These are phyloP conservation scores for Camponotus floridanus DNA, from an alignment of 1,140 invertebrate species.

Conservation along the genomic window DNA sequence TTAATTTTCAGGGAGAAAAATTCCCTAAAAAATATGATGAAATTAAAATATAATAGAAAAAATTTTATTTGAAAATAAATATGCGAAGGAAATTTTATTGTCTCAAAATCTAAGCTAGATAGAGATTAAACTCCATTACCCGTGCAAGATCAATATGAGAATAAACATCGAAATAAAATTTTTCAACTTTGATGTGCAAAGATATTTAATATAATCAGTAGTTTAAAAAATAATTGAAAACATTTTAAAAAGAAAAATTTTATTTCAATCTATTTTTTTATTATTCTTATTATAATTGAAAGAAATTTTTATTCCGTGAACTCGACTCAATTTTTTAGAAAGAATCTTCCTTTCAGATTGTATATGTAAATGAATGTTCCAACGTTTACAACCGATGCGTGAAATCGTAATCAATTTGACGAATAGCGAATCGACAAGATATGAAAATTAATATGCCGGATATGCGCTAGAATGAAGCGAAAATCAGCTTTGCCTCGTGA, in stretches of 20 bases:
- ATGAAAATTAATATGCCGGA: conserved; percentile 43
- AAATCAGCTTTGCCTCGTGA: conserved; percentile 50
- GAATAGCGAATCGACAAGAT: conserved; percentile 40
- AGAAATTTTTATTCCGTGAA: conserved; percentile 1
- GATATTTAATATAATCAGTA: not conserved
- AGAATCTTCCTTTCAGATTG: not conserved
- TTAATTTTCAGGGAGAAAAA: not conserved
- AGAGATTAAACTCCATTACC: too few species aligned
- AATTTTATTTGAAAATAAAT: not conserved
- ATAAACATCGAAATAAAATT: too few species aligned
- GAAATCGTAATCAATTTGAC: conserved; percentile 36
- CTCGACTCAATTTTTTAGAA: conserved; percentile 12
- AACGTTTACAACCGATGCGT: not conserved
- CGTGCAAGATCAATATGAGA: too few species aligned
- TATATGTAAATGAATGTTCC: not conserved
- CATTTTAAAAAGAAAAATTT: not conserved
- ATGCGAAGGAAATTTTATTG: not conserved
- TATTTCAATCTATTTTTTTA: not conserved
- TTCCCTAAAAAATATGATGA: not conserved
- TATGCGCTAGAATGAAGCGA: conserved; percentile 41
- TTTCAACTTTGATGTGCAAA: too few species aligned
- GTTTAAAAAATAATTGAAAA: not conserved
- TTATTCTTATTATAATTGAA: not conserved
- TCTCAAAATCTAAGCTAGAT: not conserved
- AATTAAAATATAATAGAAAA: not conserved